Percentiles rank a stretch among this genome's conserved stretches.
Evolutionary conservation across 2,888 invertebrate genomes (phyloP).

Genomic region (Dendrolimus houi): DNA sequence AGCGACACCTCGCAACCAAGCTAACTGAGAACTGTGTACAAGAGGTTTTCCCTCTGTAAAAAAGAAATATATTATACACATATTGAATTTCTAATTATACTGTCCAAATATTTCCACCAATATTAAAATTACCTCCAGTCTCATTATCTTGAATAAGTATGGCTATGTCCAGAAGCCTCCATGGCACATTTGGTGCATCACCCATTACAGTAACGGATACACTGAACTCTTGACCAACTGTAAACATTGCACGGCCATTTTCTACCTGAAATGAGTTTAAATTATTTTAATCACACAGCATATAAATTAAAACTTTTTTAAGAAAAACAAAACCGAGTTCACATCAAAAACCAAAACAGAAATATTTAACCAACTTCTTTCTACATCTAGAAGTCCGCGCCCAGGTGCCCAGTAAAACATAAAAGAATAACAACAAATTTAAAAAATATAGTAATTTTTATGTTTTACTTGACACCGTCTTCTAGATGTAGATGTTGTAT

Average conservation of each 20-base stretch:
- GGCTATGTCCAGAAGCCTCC: constrained; percentile 96
- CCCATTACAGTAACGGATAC: constrained; percentile 98
- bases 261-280: constrained; percentile 78
- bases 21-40: constrained; percentile 94
- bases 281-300: neutral
- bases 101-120: too few relatives aligned
- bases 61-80: neutral
- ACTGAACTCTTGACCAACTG: constrained; percentile 96
- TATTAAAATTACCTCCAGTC: constrained; percentile 82
- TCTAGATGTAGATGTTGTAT: too few relatives aligned
- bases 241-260: constrained; percentile 95
- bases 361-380: too few relatives aligned
- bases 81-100: neutral
- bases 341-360: too few relatives aligned
- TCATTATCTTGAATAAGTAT: constrained; percentile 98
- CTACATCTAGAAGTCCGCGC: too few relatives aligned
- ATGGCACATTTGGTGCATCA: constrained; percentile 93
- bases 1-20: constrained; percentile 95
- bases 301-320: too few relatives aligned
- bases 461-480: too few relatives aligned
- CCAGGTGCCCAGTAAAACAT: too few relatives aligned
- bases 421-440: too few relatives aligned
- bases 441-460: too few relatives aligned
- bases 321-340: too few relatives aligned
- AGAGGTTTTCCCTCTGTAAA: constrained; percentile 92